A percentile compares a stretch with the other conserved stretches of the same genome.
These are phyloP conservation scores for Drosophila macrothrix DNA, from an alignment of 2,888 invertebrate species.

Conservation along the genomic window DNA sequence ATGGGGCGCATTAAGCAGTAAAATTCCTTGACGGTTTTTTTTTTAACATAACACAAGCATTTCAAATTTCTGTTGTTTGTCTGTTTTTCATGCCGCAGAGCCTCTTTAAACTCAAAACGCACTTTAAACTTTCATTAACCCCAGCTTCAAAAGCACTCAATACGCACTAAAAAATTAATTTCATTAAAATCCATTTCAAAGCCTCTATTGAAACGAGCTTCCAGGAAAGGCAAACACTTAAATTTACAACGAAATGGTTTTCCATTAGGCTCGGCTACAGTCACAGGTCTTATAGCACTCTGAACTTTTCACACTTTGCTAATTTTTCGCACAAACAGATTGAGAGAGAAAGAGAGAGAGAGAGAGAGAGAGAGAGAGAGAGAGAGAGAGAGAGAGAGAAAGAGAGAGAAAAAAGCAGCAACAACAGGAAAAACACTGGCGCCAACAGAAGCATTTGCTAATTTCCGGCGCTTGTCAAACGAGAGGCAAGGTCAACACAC, in stretches of 20 bases:
- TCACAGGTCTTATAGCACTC: slow-evolving; percentile 26
- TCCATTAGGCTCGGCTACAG: slow-evolving; percentile 30
- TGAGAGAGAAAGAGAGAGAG: neutral
- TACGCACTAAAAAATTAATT: neutral
- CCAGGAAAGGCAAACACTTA: slow-evolving; percentile 6
- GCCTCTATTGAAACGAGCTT: slow-evolving; percentile 7
- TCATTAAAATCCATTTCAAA: neutral
- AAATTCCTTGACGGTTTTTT: neutral
- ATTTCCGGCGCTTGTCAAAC: slow-evolving; percentile 69
- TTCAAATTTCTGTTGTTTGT: neutral
- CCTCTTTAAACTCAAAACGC: neutral
- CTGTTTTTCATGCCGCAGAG: neutral
- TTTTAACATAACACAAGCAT: neutral
- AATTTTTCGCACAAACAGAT: slow-evolving; percentile 54
- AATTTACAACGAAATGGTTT: slow-evolving; percentile 19
- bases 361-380: slow-evolving; percentile 7
- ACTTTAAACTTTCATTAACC: neutral
- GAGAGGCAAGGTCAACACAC: slow-evolving; percentile 72
- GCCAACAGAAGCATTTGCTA: slow-evolving; percentile 68
- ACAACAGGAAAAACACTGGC: slow-evolving; percentile 14
- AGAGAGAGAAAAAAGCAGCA: slow-evolving; percentile 15
- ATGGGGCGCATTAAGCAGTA: neutral
- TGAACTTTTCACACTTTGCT: slow-evolving; percentile 76
- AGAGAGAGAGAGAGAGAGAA: neutral
- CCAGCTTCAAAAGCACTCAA: neutral